These are phyloP conservation scores for Punctoribates punctum DNA, from an alignment of 2,888 invertebrate species.

Conservation along the genomic window DNA sequence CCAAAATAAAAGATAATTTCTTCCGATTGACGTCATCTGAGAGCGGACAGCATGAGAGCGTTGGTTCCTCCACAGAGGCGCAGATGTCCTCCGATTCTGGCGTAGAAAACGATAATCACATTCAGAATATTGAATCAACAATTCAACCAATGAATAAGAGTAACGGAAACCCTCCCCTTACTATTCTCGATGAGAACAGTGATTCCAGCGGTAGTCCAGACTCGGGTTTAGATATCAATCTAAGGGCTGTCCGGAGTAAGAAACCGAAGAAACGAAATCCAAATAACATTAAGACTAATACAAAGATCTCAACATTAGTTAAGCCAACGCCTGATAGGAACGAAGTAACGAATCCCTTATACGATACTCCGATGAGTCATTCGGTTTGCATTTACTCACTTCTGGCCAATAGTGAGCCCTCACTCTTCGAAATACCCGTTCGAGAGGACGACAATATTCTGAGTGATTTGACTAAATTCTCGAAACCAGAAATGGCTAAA, in stretches of 20 bases:
- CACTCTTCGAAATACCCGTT: not conserved
- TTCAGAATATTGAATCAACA: not conserved
- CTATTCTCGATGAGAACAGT: conserved; percentile 24
- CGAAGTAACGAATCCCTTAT: conserved; percentile 14
- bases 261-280: not conserved
- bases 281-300: not conserved
- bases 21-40: not conserved
- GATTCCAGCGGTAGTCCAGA: conserved; percentile 29
- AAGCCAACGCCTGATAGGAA: not conserved
- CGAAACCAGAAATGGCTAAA: conserved; percentile 34
- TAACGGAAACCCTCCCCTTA: not conserved
- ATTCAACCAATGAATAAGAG: not conserved
- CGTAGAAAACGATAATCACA: not conserved
- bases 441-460: conserved; percentile 26
- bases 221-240: not conserved
- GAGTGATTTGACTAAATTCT: not conserved
- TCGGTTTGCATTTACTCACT: conserved; percentile 29
- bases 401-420: conserved; percentile 29
- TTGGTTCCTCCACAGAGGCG: not conserved
- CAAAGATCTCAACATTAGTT: not conserved
- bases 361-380: conserved; percentile 6
- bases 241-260: not conserved
- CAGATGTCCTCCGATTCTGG: conserved; percentile 12
- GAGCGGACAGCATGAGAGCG: conserved; percentile 21
- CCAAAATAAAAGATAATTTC: not conserved